Evolutionary conservation across 2,113 vertebrate genomes (phyloP), one percentile per base, ranked within the genome.

Genomic region (Trematocara variabile): DNA sequence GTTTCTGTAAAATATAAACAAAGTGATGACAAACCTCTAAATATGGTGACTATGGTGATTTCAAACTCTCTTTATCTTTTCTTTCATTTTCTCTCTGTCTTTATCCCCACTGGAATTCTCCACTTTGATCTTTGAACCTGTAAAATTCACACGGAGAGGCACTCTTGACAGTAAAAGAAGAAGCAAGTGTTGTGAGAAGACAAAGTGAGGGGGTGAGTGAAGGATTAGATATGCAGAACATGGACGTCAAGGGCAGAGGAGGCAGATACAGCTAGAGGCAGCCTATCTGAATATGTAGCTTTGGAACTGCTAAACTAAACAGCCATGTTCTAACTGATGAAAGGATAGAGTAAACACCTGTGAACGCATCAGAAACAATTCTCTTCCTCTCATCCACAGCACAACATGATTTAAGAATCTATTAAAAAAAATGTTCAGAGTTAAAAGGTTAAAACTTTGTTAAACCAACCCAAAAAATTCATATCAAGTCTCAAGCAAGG

Each of bases 201-300:
- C 86, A 93, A 85, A 88, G 83, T 92, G 85, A 92, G 87, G 86
- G 92, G 92, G 92, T 93, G 92, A 91, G 89, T 63, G 83, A 81
- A 84, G 86, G 79, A 94, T 95, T 95, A 92, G 83, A 88, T 90
- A 93, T 94, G 90, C 93, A 94, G 84, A 93, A 93, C 91, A 93
- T 94, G 88, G 89, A 93, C 37, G 88, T 95, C 89, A 95, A 95
- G 93, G 93, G 91, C 93, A 94, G 88, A 91, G 80, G 81, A 94
- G 92, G 89, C 91, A 94, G 85, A 94, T 91, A 84, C 82, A 91
- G 93, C 94, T 93, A 79, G 86, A 94, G 93, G 93, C 94, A 89
- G 65, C 81, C 83, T 79, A 88, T 91, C 81, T 89, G 88, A 88
- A 86, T 81, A 91, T 81, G 86, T 50, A 56, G 89, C 79, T 86